Percentiles rank a stretch among this genome's conserved stretches.
phyloP scores from a whole-genome alignment of 2,888 invertebrate genomes.

The Patella caerulea region DNA sequence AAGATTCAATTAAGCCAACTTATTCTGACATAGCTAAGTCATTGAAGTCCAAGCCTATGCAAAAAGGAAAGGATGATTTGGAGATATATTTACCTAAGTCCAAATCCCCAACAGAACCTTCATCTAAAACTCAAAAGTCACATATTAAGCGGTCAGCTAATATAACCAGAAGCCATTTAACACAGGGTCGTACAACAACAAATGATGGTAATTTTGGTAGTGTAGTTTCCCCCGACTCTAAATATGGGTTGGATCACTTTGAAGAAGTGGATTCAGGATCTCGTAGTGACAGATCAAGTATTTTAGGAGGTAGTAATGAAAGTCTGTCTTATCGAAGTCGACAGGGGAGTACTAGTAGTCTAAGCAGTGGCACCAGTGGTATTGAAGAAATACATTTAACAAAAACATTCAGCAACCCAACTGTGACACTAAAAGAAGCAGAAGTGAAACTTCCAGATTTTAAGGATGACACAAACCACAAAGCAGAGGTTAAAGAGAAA shows the following conservation, averaged over 20 bases:
- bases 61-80: constrained; percentile 21
- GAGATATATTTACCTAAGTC: constrained; percentile 5
- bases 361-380: constrained; percentile 55
- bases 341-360: constrained; percentile 58
- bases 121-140: constrained; percentile 27
- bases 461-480: constrained; percentile 2
- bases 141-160: constrained; percentile 22
- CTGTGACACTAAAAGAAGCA: constrained; percentile 11
- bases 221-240: constrained; percentile 57
- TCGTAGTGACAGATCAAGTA: constrained; percentile 34
- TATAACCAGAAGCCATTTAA: constrained; percentile 16
- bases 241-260: constrained; percentile 66
- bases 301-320: constrained; percentile 42
- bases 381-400: constrained; percentile 55
- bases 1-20: constrained; percentile 48
- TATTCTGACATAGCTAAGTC: constrained; percentile 66
- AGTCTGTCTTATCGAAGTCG: constrained; percentile 44
- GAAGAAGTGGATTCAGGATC: constrained; percentile 47
- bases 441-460: neutral
- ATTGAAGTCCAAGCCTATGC: constrained; percentile 43
- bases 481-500: constrained; percentile 8
- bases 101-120: neutral
- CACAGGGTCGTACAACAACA: constrained; percentile 19
- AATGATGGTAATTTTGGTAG: constrained; percentile 33
- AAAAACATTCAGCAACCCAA: constrained; percentile 35